A percentile compares a stretch with the other conserved stretches of the same genome.
These are phyloP conservation scores for Carcharodon carcharias DNA, from an alignment of 2,797 vertebrate species.

Conservation along the genomic window DNA sequence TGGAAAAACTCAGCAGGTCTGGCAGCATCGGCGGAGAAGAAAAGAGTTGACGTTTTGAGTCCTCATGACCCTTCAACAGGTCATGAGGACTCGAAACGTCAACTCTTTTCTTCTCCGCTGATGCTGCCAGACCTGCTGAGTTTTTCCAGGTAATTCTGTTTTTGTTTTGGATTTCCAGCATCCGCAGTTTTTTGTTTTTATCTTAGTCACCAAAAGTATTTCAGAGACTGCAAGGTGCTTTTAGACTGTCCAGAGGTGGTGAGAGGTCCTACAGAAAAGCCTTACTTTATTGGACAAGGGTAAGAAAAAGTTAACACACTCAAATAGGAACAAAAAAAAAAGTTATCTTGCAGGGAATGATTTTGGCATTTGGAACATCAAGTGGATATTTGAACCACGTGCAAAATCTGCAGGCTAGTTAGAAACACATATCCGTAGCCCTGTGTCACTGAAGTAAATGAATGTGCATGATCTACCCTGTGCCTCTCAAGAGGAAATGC, in stretches of 20 bases:
- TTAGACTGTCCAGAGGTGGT: background rate
- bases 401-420: slow-evolving; percentile 8
- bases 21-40: too few species aligned
- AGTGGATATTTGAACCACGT: background rate
- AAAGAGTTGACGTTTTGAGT: too few species aligned
- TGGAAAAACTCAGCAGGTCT: too few species aligned
- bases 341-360: background rate
- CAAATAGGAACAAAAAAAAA: background rate
- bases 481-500: slow-evolving; percentile 30
- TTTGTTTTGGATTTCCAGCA: too few species aligned
- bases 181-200: too few species aligned
- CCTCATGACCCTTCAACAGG: too few species aligned
- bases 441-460: slow-evolving; percentile 11
- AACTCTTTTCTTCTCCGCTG: too few species aligned
- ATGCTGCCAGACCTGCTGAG: too few species aligned
- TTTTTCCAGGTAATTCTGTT: too few species aligned
- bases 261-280: background rate
- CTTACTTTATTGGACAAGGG: background rate
- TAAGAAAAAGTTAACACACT: background rate
- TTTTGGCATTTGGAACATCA: background rate
- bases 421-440: background rate
- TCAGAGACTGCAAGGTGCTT: background rate
- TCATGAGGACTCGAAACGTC: too few species aligned
- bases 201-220: background rate
- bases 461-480: slow-evolving; percentile 13